Base-by-base conservation (phyloP, 2,888 invertebrate genomes). In the Carcina quercana region DNA sequence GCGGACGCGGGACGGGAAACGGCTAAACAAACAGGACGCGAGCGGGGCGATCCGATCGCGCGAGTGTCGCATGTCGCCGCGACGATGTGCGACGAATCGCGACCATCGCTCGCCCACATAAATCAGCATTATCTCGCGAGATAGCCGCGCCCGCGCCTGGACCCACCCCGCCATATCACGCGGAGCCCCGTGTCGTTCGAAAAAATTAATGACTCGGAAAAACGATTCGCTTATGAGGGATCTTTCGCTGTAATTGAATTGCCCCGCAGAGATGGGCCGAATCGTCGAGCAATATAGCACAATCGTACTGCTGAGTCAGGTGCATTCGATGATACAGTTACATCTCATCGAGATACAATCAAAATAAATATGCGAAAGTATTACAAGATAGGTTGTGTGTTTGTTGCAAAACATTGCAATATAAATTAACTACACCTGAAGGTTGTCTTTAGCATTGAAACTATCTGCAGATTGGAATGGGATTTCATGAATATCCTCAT, bases 191-290 rank as follows among this genome's bases (percentile, higher is more conserved):
- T 80, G 79, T 79, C 83, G 80, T 82, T 83, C 70, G 76, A 79
- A 83, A 82, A 83, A 83, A 80, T 83, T 83, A 82, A 83, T 83
- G 83, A 79, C 80, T 68, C 78, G 83, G 83, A 83, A 83, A 83
- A 83, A 82, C 82, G 83, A 82, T 82, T 80, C 83, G 80, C 82
- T 83, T 83, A 83, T 83, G 83, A 83, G 82, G 80, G 83, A 83
- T 83, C 79, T 79, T 78, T 79, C 78, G 72, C 70, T 82, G 79
- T 83, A 83, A 83, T 83, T 83, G 83, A 82, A 83, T 83, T 82
- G 80, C 69, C 57, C 80, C 74, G 52, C 68, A 68, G 79, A 80
- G 79, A 76, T 74, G 61, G 59, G 58, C 60, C 52, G 69, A 67
- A 70, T 72, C 67, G 75, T 74, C 63, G 58, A 53, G 52, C 62